phyloP scores from a whole-genome alignment of 2,113 vertebrate genomes.

The Chinchilla lanigera region DNA sequence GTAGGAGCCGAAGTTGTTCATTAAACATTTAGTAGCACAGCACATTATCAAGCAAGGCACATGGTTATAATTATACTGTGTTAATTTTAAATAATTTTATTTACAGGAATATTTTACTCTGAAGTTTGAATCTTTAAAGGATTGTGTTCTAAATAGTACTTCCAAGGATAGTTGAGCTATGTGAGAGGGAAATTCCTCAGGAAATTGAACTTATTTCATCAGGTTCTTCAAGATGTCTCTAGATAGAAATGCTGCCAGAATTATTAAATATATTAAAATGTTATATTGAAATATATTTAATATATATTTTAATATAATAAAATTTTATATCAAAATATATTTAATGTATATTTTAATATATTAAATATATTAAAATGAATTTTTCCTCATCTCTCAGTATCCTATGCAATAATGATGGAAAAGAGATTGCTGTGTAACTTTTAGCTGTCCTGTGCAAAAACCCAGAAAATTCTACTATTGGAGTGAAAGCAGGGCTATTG shows the following conservation, averaged over 20 bases:
- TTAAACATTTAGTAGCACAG: neutral
- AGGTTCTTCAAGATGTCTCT: rapidly evolving
- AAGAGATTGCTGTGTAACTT: neutral
- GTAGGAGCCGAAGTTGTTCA: neutral
- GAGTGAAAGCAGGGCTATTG: neutral
- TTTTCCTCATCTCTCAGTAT: neutral
- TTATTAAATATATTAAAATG: neutral
- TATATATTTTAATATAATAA: too few species aligned
- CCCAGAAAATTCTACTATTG: neutral
- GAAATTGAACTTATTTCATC: rapidly evolving
- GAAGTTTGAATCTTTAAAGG: neutral
- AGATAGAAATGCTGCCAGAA: neutral
- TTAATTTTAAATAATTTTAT: neutral
- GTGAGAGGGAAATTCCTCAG: neutral
- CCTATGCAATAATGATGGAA: neutral
- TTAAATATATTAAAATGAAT: neutral
- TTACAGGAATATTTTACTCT: neutral
- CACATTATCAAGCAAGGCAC: neutral
- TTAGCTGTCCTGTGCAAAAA: neutral
- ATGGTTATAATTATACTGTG: neutral
- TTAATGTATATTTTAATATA: too few species aligned
- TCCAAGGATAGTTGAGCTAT: neutral
- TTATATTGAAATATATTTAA: too few species aligned
- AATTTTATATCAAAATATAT: too few species aligned
- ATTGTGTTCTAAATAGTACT: neutral